Evolutionary conservation across 2,888 invertebrate genomes (phyloP).

Genomic region (Synanthedon vespiformis): DNA sequence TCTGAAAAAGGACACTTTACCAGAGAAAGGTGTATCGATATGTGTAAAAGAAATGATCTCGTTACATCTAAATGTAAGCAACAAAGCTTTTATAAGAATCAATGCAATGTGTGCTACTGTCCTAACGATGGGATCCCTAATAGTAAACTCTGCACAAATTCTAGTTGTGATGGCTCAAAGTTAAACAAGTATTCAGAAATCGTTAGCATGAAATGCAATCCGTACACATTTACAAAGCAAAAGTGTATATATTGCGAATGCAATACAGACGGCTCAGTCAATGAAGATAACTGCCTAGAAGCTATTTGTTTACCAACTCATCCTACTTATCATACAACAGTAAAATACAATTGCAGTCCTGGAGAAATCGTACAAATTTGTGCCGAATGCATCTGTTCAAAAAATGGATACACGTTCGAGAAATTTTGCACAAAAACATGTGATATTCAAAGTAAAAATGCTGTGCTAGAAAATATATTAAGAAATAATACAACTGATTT

Average conservation of each 20-base stretch:
- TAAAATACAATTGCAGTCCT: constrained; percentile 26
- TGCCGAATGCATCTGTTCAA: constrained; percentile 45
- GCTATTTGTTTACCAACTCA: constrained; percentile 31
- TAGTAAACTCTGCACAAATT: constrained; percentile 28
- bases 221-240: constrained; percentile 34
- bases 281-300: constrained; percentile 39
- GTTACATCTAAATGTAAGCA: constrained; percentile 29
- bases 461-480: constrained; percentile 34
- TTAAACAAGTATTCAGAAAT: constrained; percentile 19
- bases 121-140: constrained; percentile 30
- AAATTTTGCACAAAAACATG: constrained; percentile 44
- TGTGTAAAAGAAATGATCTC: constrained; percentile 22
- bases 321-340: constrained; percentile 18
- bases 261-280: constrained; percentile 24
- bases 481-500: constrained; percentile 23
- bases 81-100: constrained; percentile 33
- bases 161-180: constrained; percentile 17
- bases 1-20: constrained; percentile 40
- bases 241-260: constrained; percentile 52
- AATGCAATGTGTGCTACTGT: constrained; percentile 47
- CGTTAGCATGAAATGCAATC: constrained; percentile 20
- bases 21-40: constrained; percentile 39
- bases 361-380: constrained; percentile 48
- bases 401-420: constrained; percentile 22
- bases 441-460: constrained; percentile 32